Evolutionary conservation across 2,888 invertebrate genomes (phyloP).

Genomic region (Plagodis pulveraria): DNA sequence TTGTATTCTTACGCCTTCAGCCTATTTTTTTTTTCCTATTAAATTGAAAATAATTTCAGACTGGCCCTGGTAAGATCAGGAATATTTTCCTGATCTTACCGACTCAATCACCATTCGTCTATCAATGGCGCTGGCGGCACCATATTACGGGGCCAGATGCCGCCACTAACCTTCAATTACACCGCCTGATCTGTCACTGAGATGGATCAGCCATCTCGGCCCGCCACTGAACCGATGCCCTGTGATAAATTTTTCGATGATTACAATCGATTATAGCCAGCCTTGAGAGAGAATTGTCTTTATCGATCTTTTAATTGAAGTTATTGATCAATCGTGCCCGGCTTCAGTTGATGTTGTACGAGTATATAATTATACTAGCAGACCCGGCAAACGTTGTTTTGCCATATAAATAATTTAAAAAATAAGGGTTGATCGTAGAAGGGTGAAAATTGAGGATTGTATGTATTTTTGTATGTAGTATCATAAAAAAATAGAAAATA

Average conservation of each 20-base stretch:
- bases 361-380: too few species aligned
- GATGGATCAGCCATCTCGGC: conserved; percentile 6
- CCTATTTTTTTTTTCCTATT: too few species aligned
- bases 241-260: not conserved
- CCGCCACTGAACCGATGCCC: conserved; percentile 1
- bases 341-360: not conserved
- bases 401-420: too few species aligned
- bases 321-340: not conserved
- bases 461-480: too few species aligned
- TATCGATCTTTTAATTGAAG: not conserved
- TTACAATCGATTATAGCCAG: not conserved
- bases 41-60: too few species aligned
- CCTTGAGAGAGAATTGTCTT: not conserved
- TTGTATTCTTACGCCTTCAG: too few species aligned
- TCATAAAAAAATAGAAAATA: too few species aligned
- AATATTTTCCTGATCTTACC: too few species aligned
- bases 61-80: too few species aligned
- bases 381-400: too few species aligned
- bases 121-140: not conserved
- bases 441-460: too few species aligned
- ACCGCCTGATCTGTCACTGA: conserved; percentile 1
- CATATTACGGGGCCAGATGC: not conserved
- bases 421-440: too few species aligned
- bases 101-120: not conserved
- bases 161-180: conserved; percentile 10